These are phyloP conservation scores for Caenorhabditis imperialis DNA, from an alignment of 2,888 invertebrate species.

Conservation along the genomic window DNA sequence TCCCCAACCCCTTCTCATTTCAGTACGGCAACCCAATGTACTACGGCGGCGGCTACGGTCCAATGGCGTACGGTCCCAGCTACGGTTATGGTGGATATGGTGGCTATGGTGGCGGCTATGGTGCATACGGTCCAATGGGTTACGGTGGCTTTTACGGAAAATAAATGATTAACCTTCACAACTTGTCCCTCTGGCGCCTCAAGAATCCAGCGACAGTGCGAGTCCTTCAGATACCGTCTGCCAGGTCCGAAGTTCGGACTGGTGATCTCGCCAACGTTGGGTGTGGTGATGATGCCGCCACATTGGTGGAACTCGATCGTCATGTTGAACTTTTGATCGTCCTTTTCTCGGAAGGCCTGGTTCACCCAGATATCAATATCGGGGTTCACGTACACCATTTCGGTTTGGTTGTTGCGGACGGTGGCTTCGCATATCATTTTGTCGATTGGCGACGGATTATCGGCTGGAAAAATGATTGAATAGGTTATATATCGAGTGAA, in stretches of 20 bases:
- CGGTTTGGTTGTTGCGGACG: slow-evolving; percentile 5
- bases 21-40: slow-evolving; percentile 43
- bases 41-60: slow-evolving; percentile 42
- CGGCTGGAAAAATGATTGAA: slow-evolving; percentile 30
- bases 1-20: too few relatives aligned
- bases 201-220: slow-evolving; percentile 71
- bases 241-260: slow-evolving; percentile 55
- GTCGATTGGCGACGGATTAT: slow-evolving; percentile 17
- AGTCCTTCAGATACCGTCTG: slow-evolving; percentile 63
- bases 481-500: too few relatives aligned
- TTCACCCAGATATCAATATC: slow-evolving; percentile 43
- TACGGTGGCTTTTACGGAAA: slow-evolving; percentile 56
- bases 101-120: slow-evolving; percentile 19
- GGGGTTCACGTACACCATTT: slow-evolving; percentile 50
- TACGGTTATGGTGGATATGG: slow-evolving; percentile 16
- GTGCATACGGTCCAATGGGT: slow-evolving; percentile 42
- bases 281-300: slow-evolving; percentile 22
- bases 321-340: slow-evolving; percentile 53
- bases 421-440: slow-evolving; percentile 16
- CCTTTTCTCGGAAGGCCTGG: slow-evolving; percentile 13
- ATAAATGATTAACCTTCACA: slow-evolving; percentile 63
- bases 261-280: slow-evolving; percentile 63
- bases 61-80: slow-evolving; percentile 22
- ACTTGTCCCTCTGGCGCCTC: slow-evolving; percentile 72
- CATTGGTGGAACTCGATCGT: slow-evolving; percentile 56